These are phyloP conservation scores for Parascotia fuliginaria DNA, from an alignment of 2,888 invertebrate species.

Conservation along the genomic window DNA sequence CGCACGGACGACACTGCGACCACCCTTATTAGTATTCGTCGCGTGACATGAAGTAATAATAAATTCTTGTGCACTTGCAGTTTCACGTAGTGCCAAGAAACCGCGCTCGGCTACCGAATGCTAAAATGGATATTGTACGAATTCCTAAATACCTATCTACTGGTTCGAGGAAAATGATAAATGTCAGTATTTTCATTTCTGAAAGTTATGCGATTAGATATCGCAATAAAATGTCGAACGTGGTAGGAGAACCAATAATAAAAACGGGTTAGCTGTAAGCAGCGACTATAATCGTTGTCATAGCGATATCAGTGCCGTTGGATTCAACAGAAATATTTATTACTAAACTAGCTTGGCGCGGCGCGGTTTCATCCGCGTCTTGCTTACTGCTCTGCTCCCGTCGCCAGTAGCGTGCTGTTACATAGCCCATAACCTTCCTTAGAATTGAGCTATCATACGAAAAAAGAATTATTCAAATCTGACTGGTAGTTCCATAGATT, in stretches of 20 bases:
- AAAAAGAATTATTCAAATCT: too few species aligned
- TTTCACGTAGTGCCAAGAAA: constrained; percentile 81
- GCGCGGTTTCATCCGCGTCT: too few species aligned
- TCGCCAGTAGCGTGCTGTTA: too few species aligned
- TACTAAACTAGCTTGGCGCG: too few species aligned
- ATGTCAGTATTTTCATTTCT: constrained; percentile 23
- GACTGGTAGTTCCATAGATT: too few species aligned
- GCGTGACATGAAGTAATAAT: constrained; percentile 72
- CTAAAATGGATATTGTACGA: constrained; percentile 70
- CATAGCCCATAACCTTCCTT: too few species aligned
- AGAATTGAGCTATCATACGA: too few species aligned
- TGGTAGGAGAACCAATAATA: constrained; percentile 2
- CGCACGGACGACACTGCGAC: constrained; percentile 60
- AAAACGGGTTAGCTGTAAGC: constrained; percentile 1
- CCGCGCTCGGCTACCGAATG: constrained; percentile 76
- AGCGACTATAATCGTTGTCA: constrained; percentile 13
- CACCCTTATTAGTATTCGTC: constrained; percentile 74
- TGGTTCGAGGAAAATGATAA: constrained; percentile 43
- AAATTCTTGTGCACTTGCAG: constrained; percentile 84
- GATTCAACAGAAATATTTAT: constrained; percentile 34
- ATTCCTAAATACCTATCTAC: constrained; percentile 46
- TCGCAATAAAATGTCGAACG: constrained; percentile 1
- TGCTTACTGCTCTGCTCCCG: too few species aligned
- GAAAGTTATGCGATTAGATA: constrained; percentile 1
- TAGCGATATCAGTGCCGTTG: constrained; percentile 32